These are phyloP conservation scores for Garrulus glandarius DNA, from an alignment of 2,797 vertebrate species.

Conservation along the genomic window DNA sequence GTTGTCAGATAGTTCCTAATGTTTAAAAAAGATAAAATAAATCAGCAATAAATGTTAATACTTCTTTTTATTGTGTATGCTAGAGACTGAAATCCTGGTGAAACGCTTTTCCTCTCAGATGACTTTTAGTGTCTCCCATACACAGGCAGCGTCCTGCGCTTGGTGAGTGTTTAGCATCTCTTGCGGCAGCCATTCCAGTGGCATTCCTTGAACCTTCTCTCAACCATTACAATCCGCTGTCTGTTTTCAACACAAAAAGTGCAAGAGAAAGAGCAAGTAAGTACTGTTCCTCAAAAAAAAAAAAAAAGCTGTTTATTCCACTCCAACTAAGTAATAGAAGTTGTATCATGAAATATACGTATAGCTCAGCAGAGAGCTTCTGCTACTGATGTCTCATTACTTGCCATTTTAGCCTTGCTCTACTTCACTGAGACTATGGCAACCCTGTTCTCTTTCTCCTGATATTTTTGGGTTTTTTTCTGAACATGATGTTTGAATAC, in stretches of 20 bases:
- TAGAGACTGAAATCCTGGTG: neutral
- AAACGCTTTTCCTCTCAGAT: neutral
- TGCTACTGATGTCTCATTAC: neutral
- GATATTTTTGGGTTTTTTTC: neutral
- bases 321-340: neutral
- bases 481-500: neutral
- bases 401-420: neutral
- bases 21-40: neutral
- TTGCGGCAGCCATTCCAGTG: slow-evolving; percentile 95
- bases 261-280: slow-evolving; percentile 91
- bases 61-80: neutral
- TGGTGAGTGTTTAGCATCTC: slow-evolving; percentile 94
- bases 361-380: neutral
- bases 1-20: neutral
- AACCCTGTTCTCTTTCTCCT: neutral
- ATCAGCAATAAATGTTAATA: neutral
- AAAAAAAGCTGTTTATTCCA: neutral
- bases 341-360: neutral
- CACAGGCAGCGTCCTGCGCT: slow-evolving; percentile 92
- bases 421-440: neutral
- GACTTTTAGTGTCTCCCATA: slow-evolving; percentile 4
- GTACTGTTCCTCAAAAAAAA: slow-evolving; percentile 41
- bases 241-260: slow-evolving; percentile 94
- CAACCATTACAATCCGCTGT: slow-evolving; percentile 91
- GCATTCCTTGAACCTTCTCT: slow-evolving; percentile 95